A percentile compares a stretch with the other conserved stretches of the same genome.
phyloP scores from a whole-genome alignment of 2,888 invertebrate species.

The Hirtodrosophila histrioides region DNA sequence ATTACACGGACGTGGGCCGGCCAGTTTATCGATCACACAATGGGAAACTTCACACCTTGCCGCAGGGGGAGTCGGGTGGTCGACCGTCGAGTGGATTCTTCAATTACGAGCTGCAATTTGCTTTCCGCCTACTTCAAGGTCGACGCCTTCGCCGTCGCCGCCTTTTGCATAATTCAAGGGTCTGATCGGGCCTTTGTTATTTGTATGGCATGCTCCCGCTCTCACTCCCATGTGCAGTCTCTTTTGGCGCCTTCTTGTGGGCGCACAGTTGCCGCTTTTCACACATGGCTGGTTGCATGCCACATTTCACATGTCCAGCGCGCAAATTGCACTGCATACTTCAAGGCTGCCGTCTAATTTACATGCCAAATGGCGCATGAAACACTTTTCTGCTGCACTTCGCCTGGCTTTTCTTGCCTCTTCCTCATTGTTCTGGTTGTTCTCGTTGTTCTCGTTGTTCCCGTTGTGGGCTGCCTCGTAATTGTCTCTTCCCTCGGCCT shows the following conservation, averaged over 20 bases:
- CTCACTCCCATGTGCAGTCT: not conserved
- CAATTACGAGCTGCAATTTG: conserved; percentile 34
- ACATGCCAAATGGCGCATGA: conserved; percentile 65
- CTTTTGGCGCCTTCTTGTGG: conserved; percentile 11
- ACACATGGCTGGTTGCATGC: conserved; percentile 63
- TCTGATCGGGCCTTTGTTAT: conserved; percentile 41
- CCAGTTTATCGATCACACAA: conserved; percentile 75
- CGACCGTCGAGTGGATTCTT: conserved; percentile 14
- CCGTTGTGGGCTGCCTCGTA: conserved; percentile 48
- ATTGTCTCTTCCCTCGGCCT: conserved; percentile 38
- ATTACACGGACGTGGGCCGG: conserved; percentile 37
- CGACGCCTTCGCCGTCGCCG: conserved; percentile 20
- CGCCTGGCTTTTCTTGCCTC: not conserved
- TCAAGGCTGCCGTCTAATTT: conserved; percentile 73
- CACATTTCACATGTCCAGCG: conserved; percentile 55
- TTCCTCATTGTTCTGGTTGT: conserved; percentile 6
- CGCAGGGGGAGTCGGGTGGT: conserved; percentile 1
- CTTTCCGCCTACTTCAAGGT: conserved; percentile 50
- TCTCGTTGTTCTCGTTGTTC: conserved; percentile 21
- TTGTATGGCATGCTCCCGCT: not conserved
- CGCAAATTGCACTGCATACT: conserved; percentile 67
- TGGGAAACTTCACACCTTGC: conserved; percentile 74
- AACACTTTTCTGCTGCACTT: conserved; percentile 18
- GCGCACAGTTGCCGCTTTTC: conserved; percentile 52
- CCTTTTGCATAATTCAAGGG: conserved; percentile 69